These are phyloP conservation scores for Saccopteryx bilineata DNA, from an alignment of 2,113 vertebrate genomes.

Conservation along the genomic window DNA sequence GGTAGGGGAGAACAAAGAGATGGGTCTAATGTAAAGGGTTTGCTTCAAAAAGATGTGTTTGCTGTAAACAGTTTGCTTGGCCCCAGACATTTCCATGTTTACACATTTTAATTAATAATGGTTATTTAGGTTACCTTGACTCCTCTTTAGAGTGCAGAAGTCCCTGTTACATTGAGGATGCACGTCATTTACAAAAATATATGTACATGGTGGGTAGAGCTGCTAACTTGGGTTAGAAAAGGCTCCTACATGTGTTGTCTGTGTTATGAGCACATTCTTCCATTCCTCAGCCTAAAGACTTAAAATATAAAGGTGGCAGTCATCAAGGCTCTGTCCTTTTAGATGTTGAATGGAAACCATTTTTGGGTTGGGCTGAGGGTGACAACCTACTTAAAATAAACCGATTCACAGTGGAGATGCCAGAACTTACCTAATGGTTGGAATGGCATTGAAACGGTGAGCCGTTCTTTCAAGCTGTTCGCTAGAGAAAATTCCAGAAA, in stretches of 20 bases:
- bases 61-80: neutral
- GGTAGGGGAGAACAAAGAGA: neutral
- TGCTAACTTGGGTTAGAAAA: neutral
- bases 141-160: neutral
- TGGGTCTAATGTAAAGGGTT: neutral
- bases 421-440: neutral
- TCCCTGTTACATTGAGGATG: neutral
- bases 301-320: neutral
- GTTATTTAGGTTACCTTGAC: neutral
- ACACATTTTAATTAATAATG: neutral
- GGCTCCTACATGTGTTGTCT: neutral
- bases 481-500: neutral
- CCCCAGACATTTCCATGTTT: neutral
- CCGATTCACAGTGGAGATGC: neutral
- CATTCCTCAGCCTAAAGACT: neutral
- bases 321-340: neutral
- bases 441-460: neutral
- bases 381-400: neutral
- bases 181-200: neutral
- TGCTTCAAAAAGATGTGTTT: neutral
- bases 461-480: neutral
- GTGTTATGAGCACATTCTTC: neutral
- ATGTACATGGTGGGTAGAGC: neutral
- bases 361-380: neutral
- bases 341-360: neutral